Percentiles rank a stretch among this genome's conserved stretches.
Evolutionary conservation across 2,888 invertebrate genomes (phyloP).

Genomic region (Drosophila quasianomalipes): DNA sequence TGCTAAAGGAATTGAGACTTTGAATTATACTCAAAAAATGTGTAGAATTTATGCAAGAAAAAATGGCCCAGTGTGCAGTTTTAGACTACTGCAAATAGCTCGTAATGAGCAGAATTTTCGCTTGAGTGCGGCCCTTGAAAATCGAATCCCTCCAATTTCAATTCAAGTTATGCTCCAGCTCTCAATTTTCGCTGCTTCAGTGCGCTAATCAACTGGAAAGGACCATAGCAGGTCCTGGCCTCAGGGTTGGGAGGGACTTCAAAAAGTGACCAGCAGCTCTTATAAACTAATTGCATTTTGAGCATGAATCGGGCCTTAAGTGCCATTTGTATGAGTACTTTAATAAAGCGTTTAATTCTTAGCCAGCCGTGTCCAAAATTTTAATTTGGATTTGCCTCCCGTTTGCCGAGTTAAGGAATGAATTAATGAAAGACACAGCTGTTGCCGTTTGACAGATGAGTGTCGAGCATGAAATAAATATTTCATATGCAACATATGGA

Average conservation of each 20-base stretch:
- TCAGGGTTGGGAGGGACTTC: background rate
- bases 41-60: background rate
- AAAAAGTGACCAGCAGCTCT: constrained; percentile 50
- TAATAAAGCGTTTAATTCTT: constrained; percentile 75
- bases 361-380: constrained; percentile 54
- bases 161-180: constrained; percentile 45
- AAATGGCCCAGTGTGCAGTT: background rate
- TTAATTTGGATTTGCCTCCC: constrained; percentile 43
- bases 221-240: constrained; percentile 14
- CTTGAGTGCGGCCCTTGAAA: constrained; percentile 51
- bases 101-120: constrained; percentile 55
- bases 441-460: constrained; percentile 77
- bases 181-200: constrained; percentile 42
- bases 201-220: constrained; percentile 62
- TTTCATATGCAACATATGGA: constrained; percentile 51
- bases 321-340: constrained; percentile 51
- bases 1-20: background rate
- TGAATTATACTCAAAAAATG: background rate
- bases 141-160: constrained; percentile 38
- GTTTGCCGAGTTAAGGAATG: constrained; percentile 23
- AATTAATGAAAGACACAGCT: constrained; percentile 58
- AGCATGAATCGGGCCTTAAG: constrained; percentile 40
- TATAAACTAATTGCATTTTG: constrained; percentile 63
- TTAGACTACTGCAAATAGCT: constrained; percentile 33
- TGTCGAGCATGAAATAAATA: constrained; percentile 68